Percentiles rank a stretch among this genome's conserved stretches.
Evolutionary conservation across 2,113 vertebrate genomes (phyloP).

Genomic region (Mustela nigripes): DNA sequence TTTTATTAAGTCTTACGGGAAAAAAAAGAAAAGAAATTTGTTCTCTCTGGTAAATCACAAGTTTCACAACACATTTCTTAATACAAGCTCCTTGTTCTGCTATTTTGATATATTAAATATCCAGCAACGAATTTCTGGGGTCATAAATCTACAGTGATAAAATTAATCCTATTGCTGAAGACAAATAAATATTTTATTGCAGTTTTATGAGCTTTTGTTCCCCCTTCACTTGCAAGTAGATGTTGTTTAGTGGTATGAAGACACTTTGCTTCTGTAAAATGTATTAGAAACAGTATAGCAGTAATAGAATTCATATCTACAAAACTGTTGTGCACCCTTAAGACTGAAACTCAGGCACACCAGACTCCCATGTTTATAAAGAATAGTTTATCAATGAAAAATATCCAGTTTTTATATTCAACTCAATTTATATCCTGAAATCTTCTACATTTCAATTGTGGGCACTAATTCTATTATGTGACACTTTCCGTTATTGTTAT

Average conservation of each 20-base stretch:
- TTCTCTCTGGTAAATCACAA: constrained; percentile 85
- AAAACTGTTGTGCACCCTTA: constrained; percentile 71
- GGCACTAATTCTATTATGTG: not conserved
- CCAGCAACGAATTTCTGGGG: constrained; percentile 85
- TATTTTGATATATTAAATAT: constrained; percentile 91
- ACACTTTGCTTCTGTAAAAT: constrained; percentile 84
- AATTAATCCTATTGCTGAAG: constrained; percentile 89
- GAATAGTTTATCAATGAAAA: constrained; percentile 37
- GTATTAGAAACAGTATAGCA: constrained; percentile 80
- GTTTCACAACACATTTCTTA: constrained; percentile 85
- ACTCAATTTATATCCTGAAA: constrained; percentile 39
- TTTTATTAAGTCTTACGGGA: constrained; percentile 87
- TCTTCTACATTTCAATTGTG: not conserved
- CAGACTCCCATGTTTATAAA: constrained; percentile 56
- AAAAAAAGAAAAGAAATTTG: constrained; percentile 77
- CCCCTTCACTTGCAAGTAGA: constrained; percentile 83
- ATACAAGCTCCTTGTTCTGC: constrained; percentile 83
- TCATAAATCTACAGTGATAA: constrained; percentile 90
- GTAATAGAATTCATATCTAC: constrained; percentile 82
- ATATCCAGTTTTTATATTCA: not conserved
- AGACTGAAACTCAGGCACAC: constrained; percentile 65
- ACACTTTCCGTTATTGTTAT: not conserved
- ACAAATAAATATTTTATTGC: constrained; percentile 92
- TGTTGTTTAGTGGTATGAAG: constrained; percentile 85
- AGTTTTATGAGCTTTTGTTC: constrained; percentile 90